Evolutionary conservation across 2,797 vertebrate species (phyloP).

Genomic region (Pantherophis alleghaniensis): DNA sequence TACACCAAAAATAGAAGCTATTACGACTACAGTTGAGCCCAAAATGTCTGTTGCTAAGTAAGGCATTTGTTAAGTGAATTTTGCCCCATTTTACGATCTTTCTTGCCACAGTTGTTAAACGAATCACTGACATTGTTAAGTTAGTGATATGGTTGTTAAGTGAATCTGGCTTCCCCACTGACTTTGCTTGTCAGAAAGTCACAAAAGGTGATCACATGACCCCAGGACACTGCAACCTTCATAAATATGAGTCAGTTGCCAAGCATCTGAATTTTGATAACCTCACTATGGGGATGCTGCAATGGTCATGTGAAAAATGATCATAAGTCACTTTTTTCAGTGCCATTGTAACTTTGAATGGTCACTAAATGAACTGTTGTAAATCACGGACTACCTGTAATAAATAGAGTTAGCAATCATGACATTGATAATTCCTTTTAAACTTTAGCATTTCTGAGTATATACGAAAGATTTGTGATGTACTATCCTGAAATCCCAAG

Average conservation of each 20-base stretch:
- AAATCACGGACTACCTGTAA: not conserved
- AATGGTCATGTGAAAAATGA: not conserved
- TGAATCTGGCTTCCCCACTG: not conserved
- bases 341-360: not conserved
- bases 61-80: not conserved
- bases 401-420: slow-evolving; percentile 11
- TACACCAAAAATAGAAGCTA: not conserved
- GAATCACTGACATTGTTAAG: not conserved
- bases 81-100: not conserved
- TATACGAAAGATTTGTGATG: slow-evolving; percentile 18
- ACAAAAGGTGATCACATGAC: not conserved
- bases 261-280: not conserved
- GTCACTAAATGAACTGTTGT: not conserved
- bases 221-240: not conserved
- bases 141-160: not conserved
- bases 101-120: not conserved
- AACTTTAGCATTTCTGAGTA: slow-evolving; percentile 40
- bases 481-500: slow-evolving; percentile 40
- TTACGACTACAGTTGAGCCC: not conserved
- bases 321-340: not conserved
- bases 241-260: not conserved
- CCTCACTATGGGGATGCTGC: not conserved
- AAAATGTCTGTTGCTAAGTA: not conserved
- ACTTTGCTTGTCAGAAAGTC: not conserved
- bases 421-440: slow-evolving; percentile 16